Evolutionary conservation across 2,113 vertebrate genomes (phyloP).

Genomic region (Forbesichthys papilliferus): DNA sequence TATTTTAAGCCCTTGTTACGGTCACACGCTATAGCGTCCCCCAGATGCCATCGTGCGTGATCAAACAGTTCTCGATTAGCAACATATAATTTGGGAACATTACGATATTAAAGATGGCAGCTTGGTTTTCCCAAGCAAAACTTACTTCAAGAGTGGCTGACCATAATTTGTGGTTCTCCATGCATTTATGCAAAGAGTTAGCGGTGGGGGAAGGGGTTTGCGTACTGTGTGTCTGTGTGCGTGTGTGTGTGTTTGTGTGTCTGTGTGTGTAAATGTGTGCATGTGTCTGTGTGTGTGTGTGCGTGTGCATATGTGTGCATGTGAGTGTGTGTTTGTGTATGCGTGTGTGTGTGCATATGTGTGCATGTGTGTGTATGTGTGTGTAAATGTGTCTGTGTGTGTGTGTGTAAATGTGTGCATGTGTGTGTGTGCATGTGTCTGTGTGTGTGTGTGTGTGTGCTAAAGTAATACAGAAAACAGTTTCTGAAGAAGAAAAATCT

Average conservation of each 20-base stretch:
- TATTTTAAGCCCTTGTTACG: conserved; percentile 39
- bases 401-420: conserved; percentile 13
- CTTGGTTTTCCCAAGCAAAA: conserved; percentile 78
- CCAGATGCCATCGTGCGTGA: conserved; percentile 69
- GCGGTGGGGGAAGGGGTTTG: conserved; percentile 39
- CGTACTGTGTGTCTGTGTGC: conserved; percentile 14
- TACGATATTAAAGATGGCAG: conserved; percentile 80
- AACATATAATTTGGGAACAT: conserved; percentile 76
- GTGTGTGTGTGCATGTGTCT: conserved; percentile 3
- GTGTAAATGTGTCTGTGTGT: not conserved
- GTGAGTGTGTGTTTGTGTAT: not conserved
- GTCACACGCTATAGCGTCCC: conserved; percentile 65
- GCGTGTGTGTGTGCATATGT: not conserved
- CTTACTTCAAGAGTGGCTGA: conserved; percentile 77
- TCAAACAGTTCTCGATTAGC: conserved; percentile 78
- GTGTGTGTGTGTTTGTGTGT: not conserved
- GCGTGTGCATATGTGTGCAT: not conserved
- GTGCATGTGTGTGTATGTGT: conserved; percentile 22
- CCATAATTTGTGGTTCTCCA: conserved; percentile 77
- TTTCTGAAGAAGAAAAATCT: conserved; percentile 33
- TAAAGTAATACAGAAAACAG: conserved; percentile 44
- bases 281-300: not conserved
- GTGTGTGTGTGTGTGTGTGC: conserved; percentile 30
- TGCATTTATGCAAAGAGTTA: conserved; percentile 51
- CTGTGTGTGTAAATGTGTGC: not conserved